Conservation (phyloP, 2,113 vertebrate species). For the Tychaedon coryphoeus region DNA sequence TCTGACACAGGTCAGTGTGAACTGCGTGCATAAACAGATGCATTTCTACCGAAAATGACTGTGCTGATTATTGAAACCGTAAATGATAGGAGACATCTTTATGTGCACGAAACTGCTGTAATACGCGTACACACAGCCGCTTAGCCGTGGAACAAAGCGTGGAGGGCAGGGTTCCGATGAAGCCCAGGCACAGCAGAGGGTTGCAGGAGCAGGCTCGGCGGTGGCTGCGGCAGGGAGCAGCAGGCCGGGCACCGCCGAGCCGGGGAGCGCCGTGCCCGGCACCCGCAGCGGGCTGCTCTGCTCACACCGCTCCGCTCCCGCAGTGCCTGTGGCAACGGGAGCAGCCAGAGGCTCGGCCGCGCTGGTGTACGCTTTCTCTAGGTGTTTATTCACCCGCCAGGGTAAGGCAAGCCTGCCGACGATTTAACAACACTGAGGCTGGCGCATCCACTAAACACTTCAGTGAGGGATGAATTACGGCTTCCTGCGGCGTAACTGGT, state of each 20-base stretch:
- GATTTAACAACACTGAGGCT: not conserved
- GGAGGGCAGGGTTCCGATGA: rapidly evolving
- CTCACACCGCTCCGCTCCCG: rapidly evolving
- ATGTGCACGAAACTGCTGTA: rapidly evolving
- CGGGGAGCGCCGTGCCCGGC: not conserved
- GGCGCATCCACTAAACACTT: not conserved
- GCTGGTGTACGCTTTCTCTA: not conserved
- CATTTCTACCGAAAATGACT: not conserved
- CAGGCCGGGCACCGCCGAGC: not conserved
- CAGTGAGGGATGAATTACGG: not conserved
- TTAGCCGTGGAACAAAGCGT: not conserved
- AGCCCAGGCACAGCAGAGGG: rapidly evolving
- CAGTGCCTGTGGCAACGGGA: rapidly evolving
- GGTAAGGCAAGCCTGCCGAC: not conserved
- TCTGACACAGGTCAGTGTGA: not conserved
- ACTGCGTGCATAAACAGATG: rapidly evolving
- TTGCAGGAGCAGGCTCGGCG: not conserved
- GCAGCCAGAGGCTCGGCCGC: not conserved
- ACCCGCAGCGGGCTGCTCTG: not conserved
- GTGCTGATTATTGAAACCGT: rapidly evolving
- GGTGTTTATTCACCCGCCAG: not conserved
- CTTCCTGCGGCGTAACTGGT: not conserved
- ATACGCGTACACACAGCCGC: not conserved
- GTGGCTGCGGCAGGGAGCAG: not conserved
- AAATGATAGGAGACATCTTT: not conserved